phyloP scores from a whole-genome alignment of 2,113 vertebrate genomes.

The Chiloscyllium plagiosum region DNA sequence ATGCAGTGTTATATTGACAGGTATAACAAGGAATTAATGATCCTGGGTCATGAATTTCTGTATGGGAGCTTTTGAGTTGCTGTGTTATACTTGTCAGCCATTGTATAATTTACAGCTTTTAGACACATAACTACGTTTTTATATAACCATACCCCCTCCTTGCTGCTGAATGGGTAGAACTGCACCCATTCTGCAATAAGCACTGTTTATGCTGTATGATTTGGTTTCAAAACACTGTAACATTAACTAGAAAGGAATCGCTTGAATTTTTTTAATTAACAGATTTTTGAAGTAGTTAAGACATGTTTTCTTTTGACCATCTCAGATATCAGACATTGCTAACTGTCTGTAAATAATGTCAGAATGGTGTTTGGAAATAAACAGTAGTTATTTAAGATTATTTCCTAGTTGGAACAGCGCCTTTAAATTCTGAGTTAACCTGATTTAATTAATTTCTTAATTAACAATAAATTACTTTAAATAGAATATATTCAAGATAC shows the following conservation, averaged over 20 bases:
- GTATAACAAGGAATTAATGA: neutral
- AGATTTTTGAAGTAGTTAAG: neutral
- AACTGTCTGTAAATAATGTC: neutral
- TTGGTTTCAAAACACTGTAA: neutral
- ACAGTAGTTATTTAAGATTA: neutral
- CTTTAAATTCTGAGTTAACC: neutral
- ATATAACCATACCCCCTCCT: neutral
- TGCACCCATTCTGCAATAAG: neutral
- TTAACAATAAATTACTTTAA: too few species aligned
- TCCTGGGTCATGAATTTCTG: neutral
- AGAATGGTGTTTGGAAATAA: neutral
- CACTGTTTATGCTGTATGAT: neutral
- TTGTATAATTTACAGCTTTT: neutral
- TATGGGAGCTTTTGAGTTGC: neutral
- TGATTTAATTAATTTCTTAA: too few species aligned
- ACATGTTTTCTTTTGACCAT: neutral
- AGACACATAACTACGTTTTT: neutral
- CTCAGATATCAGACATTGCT: neutral
- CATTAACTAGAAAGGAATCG: neutral
- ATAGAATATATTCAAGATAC: neutral
- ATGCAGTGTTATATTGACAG: neutral
- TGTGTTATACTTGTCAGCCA: neutral
- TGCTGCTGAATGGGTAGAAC: neutral
- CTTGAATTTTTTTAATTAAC: neutral
- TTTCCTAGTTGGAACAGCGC: neutral